Evolutionary conservation across 2,888 invertebrate genomes (phyloP), one percentile per base, ranked within the genome.

Genomic region (Protodeltote pygarga): DNA sequence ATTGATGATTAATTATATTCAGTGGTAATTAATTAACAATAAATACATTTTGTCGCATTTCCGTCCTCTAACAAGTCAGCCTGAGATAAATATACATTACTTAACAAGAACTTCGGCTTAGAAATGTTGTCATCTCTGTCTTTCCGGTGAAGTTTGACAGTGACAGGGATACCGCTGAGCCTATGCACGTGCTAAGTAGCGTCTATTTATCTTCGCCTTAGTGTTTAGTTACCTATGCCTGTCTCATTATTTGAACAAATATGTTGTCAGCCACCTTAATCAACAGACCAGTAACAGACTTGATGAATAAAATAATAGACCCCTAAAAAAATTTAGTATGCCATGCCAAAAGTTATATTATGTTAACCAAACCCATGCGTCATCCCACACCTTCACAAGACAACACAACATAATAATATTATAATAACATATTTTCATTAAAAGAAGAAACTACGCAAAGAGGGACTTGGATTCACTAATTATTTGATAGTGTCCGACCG

Each of bases 311-410:
- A 38, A 28, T 16, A 38, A 39, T 16, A 21, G 14, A 45, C 32
- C 49, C 37, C 20, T 50, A 25, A 44, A 42, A 23, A 27, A 38
- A 40, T 41, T 34, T 19, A 44, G 38, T 27, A 41, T 8, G 40
- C 10, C 48, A 66, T 58, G 45, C 67, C 48, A 52, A 52, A 47
- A 29, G 45, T 63, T 67, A 60, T 38, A n/a, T n/a, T n/a, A 49
- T 50, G 55, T 69, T 57, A 65, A 29, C 51, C 45, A 62, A 49
- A 58, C 52, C 41, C 66, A 66, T 65, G 65, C 62, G 9, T 37
- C 37, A 57, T 28, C 59, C 52, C 40, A 61, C 47, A 61, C 58
- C 48, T 11, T 15, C 29, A 45, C 16, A 32, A 44, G 5, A 46
- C 40, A 49, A 39, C 8, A 64, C 32, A 40, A 38, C 29, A 24